phyloP scores from a whole-genome alignment of 2,888 invertebrate genomes.

The Onthophagus sagittarius region DNA sequence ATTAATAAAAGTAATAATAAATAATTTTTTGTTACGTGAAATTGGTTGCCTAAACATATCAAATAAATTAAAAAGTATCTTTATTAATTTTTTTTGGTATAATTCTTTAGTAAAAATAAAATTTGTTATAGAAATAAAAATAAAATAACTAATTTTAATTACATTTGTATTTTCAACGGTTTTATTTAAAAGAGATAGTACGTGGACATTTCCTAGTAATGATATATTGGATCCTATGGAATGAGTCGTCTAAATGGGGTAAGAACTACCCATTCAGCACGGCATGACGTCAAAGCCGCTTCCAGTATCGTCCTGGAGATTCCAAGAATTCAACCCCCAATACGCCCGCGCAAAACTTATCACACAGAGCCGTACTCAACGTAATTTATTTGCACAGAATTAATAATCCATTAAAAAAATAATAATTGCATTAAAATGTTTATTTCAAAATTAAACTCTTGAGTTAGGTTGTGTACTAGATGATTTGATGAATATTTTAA shows the following conservation, averaged over 20 bases:
- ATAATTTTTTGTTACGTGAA: background rate
- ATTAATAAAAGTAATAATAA: background rate
- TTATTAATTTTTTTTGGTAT: background rate
- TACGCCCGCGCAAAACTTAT: background rate
- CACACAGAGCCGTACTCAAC: background rate
- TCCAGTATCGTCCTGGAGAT: background rate
- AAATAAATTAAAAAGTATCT: background rate
- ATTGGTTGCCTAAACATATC: background rate
- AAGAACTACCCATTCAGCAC: background rate
- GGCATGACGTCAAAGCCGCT: background rate
- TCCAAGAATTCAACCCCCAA: background rate
- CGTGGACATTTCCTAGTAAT: background rate
- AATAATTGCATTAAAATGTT: no score
- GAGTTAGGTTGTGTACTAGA: no score
- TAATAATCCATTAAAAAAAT: no score
- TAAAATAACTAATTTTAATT: no score
- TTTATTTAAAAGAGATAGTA: no score
- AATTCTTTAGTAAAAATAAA: no score
- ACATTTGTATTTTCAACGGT: no score
- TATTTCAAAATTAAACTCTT: no score
- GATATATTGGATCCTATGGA: background rate
- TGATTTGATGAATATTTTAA: no score
- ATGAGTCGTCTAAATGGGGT: slow-evolving; percentile 17
- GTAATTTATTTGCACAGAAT: background rate
- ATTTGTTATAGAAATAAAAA: no score